Evolutionary conservation across 2,888 invertebrate species (phyloP).

Genomic region (Venusia cambrica): DNA sequence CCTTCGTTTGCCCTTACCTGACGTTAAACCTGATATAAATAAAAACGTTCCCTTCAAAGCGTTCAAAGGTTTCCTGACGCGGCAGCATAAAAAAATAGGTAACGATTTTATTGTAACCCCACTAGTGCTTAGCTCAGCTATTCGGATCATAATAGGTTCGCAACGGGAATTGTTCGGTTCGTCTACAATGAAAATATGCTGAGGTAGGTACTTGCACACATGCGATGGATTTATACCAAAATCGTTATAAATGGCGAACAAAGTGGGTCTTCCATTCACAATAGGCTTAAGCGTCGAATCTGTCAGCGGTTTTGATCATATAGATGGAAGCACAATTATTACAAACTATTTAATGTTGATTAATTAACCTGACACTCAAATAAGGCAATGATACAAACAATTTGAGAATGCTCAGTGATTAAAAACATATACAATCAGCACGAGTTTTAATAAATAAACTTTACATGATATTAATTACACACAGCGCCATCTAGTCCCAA

Average conservation of each 20-base stretch:
- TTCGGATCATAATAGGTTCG: conserved; percentile 27
- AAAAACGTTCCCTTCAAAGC: conserved; percentile 5
- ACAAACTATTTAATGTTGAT: no score
- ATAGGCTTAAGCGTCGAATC: background rate
- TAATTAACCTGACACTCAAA: no score
- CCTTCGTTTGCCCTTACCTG: conserved; percentile 15
- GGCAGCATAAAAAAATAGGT: conserved; percentile 21
- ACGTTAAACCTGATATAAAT: conserved; percentile 14
- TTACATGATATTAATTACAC: no score
- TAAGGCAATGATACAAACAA: no score
- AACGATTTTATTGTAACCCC: conserved; percentile 23
- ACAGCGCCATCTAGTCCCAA: no score
- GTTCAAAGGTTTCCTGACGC: conserved; percentile 18
- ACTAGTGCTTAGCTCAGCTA: conserved; percentile 26
- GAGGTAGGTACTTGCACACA: no score
- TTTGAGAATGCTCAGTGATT: no score
- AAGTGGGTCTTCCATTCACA: conserved; percentile 4
- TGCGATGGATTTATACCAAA: conserved; percentile 21
- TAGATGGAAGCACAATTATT: no score
- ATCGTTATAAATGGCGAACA: conserved; percentile 20
- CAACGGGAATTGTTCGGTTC: conserved; percentile 26
- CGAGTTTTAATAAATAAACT: no score
- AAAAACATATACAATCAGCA: no score
- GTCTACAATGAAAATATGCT: conserved; percentile 22
- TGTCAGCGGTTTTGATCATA: no score